Percentiles rank a stretch among this genome's conserved stretches.
phyloP scores from a whole-genome alignment of 2,888 invertebrate genomes.

The Phragmatobia fuliginosa region DNA sequence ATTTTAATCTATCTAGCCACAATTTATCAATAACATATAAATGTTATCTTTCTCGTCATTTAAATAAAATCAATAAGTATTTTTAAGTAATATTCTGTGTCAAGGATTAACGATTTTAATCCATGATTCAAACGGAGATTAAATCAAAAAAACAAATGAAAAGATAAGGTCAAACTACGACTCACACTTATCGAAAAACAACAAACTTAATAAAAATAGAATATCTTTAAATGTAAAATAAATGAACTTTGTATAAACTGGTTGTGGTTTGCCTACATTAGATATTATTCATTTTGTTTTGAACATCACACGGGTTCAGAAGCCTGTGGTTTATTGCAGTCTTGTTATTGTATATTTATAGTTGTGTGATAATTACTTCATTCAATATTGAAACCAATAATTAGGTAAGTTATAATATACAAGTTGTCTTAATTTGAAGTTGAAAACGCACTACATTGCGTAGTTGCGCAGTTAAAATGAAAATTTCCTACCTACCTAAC shows the following conservation, averaged over 20 bases:
- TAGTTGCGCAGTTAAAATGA: background rate
- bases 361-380: background rate
- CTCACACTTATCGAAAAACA: background rate
- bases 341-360: background rate
- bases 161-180: background rate
- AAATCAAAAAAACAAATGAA: background rate
- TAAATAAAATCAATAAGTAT: background rate
- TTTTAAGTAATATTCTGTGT: background rate
- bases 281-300: conserved; percentile 3
- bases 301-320: background rate
- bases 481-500: no score
- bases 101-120: background rate
- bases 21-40: background rate
- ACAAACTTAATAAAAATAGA: background rate
- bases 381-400: background rate
- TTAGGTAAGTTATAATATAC: background rate
- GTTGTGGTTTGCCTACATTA: background rate
- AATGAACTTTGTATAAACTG: background rate
- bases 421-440: background rate
- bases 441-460: background rate
- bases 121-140: background rate
- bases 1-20: no score
- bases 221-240: background rate
- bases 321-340: background rate
- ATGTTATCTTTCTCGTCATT: background rate